A percentile compares a stretch with the other conserved stretches of the same genome.
These are phyloP conservation scores for Phortica okadai DNA, from an alignment of 2,888 invertebrate genomes.

Conservation along the genomic window DNA sequence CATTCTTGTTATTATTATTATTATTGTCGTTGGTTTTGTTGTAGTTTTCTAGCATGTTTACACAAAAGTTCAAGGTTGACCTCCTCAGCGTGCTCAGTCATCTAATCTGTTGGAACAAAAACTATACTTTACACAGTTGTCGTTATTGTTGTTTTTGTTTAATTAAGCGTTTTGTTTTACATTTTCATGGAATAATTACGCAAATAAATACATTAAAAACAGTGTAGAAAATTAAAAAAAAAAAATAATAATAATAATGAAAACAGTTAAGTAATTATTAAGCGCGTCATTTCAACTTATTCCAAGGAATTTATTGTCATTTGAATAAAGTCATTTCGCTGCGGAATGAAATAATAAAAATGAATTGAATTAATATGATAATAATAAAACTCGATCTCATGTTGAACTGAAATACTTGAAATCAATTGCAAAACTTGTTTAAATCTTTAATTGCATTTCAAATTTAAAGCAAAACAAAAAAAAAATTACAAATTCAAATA, in stretches of 20 bases:
- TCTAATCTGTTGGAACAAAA: neutral
- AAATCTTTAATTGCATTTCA: slow-evolving; percentile 25
- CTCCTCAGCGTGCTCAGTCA: neutral
- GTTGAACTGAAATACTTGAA: neutral
- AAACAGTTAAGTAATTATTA: neutral
- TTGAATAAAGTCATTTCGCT: neutral
- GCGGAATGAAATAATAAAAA: neutral
- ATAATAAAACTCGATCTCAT: neutral
- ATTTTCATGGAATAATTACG: slow-evolving; percentile 66
- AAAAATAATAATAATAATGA: slow-evolving; percentile 40
- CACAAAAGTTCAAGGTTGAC: neutral
- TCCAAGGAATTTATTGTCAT: slow-evolving; percentile 2
- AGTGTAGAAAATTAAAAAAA: slow-evolving; percentile 64
- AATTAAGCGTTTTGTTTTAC: slow-evolving; percentile 64
- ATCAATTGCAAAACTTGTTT: slow-evolving; percentile 6
- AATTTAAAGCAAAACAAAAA: slow-evolving; percentile 27
- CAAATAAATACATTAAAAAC: slow-evolving; percentile 58
- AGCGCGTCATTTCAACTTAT: neutral
- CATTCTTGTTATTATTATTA: no score
- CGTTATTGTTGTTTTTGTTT: slow-evolving; percentile 51
- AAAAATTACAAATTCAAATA: slow-evolving; percentile 26
- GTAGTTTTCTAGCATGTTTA: neutral
- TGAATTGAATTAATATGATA: neutral
- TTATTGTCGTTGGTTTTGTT: neutral
- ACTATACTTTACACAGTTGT: neutral